Base-by-base conservation (phyloP, 2,888 invertebrate genomes). In the Cephus nigrinus region DNA sequence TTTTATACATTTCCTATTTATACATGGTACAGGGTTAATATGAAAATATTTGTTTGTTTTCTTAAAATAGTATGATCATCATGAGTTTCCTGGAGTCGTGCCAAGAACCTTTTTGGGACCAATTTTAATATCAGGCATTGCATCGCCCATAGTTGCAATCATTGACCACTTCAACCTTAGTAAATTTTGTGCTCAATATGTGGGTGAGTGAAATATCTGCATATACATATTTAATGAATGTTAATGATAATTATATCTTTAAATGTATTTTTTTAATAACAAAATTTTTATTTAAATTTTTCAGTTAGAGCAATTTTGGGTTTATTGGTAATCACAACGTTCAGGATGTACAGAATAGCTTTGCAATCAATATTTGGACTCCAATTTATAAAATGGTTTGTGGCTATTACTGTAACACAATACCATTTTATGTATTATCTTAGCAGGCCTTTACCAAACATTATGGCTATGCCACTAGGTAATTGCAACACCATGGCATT, bases 361-460 rank as follows among this genome's bases (percentile, higher is more conserved):
- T 93, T 99, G 55, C 93, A 95, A 85, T 95, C 95, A 83, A 93
- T 95, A 79, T 98, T 97, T 92, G 98, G 98, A 23, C 91, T 92
- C 78, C 94, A 95, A 83, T 96, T 97, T 88, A 93, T 96, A 11
- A 94, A 95, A 90, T 98, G 98, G 97, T 96, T 96, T 87, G 94
- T 96, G 33, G 92, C 95, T 9, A 94, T 99, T 78, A 98, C 97
- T 2, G 94, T 96, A 32, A 95, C 98, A 1, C 99, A 99, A 92
- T 99, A 99, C 92, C 99, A 99, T 92, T 98, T 99, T 89, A 96
- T 99, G 94, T 99, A 98, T 92, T 99, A 99, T 91, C 94, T 97
- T 92, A 97, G 97, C 87, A 94, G 99, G 80, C 96, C 98, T 15
- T 93, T 99, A 86, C 99, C 99, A 77, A 99, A 99, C 92, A 97